A percentile compares a stretch with the other conserved stretches of the same genome.
phyloP scores from a whole-genome alignment of 2,113 vertebrate species.

The Nanorana parkeri region DNA sequence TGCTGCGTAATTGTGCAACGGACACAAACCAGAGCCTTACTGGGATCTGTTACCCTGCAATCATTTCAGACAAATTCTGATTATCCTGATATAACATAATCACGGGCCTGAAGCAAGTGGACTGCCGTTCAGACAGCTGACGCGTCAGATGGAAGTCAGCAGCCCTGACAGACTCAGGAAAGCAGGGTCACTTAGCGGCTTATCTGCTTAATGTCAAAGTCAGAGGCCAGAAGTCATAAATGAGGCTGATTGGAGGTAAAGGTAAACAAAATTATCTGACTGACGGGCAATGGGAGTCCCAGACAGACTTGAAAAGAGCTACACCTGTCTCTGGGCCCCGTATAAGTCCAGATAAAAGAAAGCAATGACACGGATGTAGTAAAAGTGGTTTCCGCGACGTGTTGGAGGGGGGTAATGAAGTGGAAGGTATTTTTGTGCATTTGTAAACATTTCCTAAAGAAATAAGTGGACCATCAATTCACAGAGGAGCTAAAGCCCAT shows the following conservation, averaged over 20 bases:
- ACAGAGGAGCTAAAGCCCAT: no score
- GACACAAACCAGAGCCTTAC: slow-evolving; percentile 35
- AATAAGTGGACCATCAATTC: no score
- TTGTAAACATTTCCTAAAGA: no score
- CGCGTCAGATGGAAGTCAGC: slow-evolving; percentile 18
- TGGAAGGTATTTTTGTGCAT: no score
- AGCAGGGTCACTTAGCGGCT: slow-evolving; percentile 16
- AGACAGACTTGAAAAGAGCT: background rate
- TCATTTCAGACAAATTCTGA: slow-evolving; percentile 32
- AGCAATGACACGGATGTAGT: no score
- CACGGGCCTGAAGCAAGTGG: slow-evolving; percentile 9
- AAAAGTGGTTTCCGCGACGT: no score
- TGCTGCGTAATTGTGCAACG: slow-evolving; percentile 22
- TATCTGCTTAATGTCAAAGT: slow-evolving; percentile 41
- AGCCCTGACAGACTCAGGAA: background rate
- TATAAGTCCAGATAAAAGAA: no score
- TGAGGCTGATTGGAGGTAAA: background rate
- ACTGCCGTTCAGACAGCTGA: slow-evolving; percentile 29
- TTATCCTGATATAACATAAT: slow-evolving; percentile 42
- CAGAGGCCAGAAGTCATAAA: background rate
- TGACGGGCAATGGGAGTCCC: background rate
- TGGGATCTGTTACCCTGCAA: background rate
- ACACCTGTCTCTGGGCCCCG: background rate
- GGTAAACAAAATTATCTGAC: background rate
- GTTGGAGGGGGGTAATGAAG: no score